A percentile compares a stretch with the other conserved stretches of the same genome.
phyloP scores from a whole-genome alignment of 1,140 invertebrate species.

The Theocolax elegans region DNA sequence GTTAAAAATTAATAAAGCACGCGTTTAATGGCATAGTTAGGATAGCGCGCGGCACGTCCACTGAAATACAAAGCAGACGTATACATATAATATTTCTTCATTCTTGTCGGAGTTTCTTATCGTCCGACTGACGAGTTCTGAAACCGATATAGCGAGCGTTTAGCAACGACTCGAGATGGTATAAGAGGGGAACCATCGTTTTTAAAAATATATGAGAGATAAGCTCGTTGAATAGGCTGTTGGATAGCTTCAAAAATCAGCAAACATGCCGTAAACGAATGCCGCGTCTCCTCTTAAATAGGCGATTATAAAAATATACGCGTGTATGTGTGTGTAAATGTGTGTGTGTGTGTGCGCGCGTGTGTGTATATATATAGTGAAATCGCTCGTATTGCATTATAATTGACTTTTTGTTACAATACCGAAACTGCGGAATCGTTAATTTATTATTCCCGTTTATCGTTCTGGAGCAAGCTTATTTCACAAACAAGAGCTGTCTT shows the following conservation, averaged over 20 bases:
- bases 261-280: constrained; percentile 22
- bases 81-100: constrained; percentile 14
- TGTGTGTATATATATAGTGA: too few species aligned
- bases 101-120: constrained; percentile 7
- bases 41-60: constrained; percentile 6
- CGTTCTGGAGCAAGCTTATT: background rate
- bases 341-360: too few species aligned
- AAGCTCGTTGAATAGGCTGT: constrained; percentile 28
- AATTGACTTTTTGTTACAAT: constrained; percentile 5
- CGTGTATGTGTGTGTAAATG: too few species aligned
- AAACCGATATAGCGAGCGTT: constrained; percentile 17
- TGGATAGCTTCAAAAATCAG: constrained; percentile 22
- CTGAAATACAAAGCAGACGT: constrained; percentile 17
- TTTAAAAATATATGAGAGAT: constrained; percentile 13
- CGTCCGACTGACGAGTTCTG: constrained; percentile 27
- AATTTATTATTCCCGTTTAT: constrained; percentile 20
- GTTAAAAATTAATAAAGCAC: constrained; percentile 38
- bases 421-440: background rate
- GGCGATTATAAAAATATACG: constrained; percentile 1
- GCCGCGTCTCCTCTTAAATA: background rate
- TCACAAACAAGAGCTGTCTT: constrained; percentile 29
- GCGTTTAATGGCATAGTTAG: constrained; percentile 27
- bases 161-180: background rate
- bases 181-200: background rate
- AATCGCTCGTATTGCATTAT: constrained; percentile 6